Percentiles rank a stretch among this genome's conserved stretches.
phyloP scores from a whole-genome alignment of 2,797 vertebrate genomes.

The Melanotaenia parkinsoni region DNA sequence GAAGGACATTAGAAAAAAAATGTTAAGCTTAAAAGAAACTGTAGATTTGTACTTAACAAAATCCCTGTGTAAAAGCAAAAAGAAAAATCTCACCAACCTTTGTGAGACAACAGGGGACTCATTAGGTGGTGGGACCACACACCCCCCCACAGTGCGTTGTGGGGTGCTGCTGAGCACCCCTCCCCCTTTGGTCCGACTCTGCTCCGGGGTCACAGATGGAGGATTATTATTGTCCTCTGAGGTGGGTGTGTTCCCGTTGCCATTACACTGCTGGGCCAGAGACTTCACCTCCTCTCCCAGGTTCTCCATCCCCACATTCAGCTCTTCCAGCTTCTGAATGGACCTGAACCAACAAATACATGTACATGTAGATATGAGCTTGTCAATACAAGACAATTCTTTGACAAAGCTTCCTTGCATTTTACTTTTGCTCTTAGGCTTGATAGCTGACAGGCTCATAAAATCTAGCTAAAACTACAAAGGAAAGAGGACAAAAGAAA shows the following conservation, averaged over 20 bases:
- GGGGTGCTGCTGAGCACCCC: constrained; percentile 89
- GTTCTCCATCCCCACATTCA: constrained; percentile 95
- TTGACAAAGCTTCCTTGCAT: not conserved
- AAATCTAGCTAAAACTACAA: constrained; percentile 27
- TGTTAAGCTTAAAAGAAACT: no score
- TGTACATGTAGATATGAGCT: not conserved
- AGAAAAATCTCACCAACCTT: constrained; percentile 74
- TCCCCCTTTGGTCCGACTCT: constrained; percentile 70
- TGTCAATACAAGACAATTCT: no score
- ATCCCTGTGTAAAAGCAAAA: not conserved
- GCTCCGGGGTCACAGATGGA: constrained; percentile 73
- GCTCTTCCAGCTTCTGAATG: constrained; percentile 96
- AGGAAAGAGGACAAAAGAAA: constrained; percentile 47
- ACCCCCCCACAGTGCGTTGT: constrained; percentile 75
- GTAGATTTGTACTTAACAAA: not conserved
- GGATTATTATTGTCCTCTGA: constrained; percentile 75
- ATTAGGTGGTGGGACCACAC: constrained; percentile 79
- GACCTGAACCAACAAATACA: constrained; percentile 81
- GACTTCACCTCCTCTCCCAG: constrained; percentile 89
- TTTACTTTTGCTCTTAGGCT: not conserved
- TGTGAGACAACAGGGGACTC: constrained; percentile 88
- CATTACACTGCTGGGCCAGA: constrained; percentile 90
- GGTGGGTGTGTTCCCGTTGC: constrained; percentile 74
- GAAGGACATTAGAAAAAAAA: no score
- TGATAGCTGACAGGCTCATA: not conserved